Conservation (phyloP, 2,888 invertebrate species). For the Xanthia icteritia region DNA sequence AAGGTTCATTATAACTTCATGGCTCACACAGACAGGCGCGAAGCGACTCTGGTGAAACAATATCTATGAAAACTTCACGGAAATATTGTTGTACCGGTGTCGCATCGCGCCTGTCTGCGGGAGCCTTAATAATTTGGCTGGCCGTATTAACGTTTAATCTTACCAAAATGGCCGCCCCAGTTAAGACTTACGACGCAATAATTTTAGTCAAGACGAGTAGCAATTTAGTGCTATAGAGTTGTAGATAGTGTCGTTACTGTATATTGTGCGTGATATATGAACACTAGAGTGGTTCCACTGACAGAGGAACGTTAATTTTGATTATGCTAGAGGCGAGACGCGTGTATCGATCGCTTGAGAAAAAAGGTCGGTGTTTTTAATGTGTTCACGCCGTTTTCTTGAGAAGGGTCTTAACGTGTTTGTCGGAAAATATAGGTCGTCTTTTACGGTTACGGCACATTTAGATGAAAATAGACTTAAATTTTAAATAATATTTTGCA, state of each 20-base stretch:
- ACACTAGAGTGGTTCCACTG: constrained; percentile 50
- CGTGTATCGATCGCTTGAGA: constrained; percentile 44
- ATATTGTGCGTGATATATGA: constrained; percentile 70
- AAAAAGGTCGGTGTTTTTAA: constrained; percentile 52
- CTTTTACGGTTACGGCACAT: constrained; percentile 4
- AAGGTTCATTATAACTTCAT: background rate
- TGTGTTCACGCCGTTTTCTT: constrained; percentile 36
- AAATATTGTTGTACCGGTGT: no score
- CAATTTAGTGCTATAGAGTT: constrained; percentile 63
- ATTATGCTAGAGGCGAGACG: constrained; percentile 52
- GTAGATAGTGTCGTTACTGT: constrained; percentile 69
- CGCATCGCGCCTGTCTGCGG: no score
- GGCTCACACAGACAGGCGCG: no score
- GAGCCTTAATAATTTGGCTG: constrained; percentile 33
- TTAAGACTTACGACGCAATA: constrained; percentile 72
- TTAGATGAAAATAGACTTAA: constrained; percentile 19
- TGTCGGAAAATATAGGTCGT: constrained; percentile 14
- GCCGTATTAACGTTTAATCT: constrained; percentile 55
- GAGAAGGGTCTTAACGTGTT: constrained; percentile 38
- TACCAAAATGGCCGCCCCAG: constrained; percentile 52
- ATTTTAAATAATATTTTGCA: constrained; percentile 13
- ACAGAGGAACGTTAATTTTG: constrained; percentile 56
- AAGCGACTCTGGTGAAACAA: no score
- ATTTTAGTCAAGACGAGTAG: constrained; percentile 68
- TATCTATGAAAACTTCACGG: no score